Base-by-base conservation (phyloP, 2,888 invertebrate species). In the Xanthorhoe spadicearia region DNA sequence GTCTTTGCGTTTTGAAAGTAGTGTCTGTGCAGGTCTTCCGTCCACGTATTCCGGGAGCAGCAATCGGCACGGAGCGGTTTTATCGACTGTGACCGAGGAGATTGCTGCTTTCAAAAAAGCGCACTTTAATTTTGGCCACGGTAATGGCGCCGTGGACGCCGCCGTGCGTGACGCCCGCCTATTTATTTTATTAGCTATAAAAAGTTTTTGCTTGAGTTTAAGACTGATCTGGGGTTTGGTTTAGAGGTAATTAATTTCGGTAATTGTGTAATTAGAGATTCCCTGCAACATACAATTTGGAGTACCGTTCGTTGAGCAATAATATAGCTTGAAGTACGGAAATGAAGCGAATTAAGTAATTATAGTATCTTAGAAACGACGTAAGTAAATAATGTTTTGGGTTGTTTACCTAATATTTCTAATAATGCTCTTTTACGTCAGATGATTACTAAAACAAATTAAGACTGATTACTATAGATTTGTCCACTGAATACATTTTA, bases 161-260 rank as follows among this genome's bases (percentile, higher is more conserved):
- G 76, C 82, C 92, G 92, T 90, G 91, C 92, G 90, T 86, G 83
- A 78, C 88, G 79, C 80, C 81, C 81, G 82, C 85, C 84, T 87
- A 87, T 89, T 89, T 88, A 88, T 89, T 91, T 91, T 90, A 92
- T 89, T 89, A 87, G 80, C 88, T 85, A 88, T 91, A 90, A 90
- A 90, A 89, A 83, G 82, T 83, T 83, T 81, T 80, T 79, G 79
- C 77, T 65, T 61, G 66, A 68, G 69, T 72, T 73, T 73, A 61
- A 67, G 70, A 70, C 67, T 66, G 69, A 71, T 72, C 65, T 62
- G 62, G 54, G 62, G 19, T 64, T 64, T 59, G 51, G 54, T 59
- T 52, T 32, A 56, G 55, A 52, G 53, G 68, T 68, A 68, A 71
- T 70, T 71, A 70, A 65, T 66, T 70, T 73, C 63, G 57, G 63